Percentiles rank a stretch among this genome's conserved stretches.
These are phyloP conservation scores for Melanaphis sacchari DNA, from an alignment of 1,140 invertebrate species.

Conservation along the genomic window DNA sequence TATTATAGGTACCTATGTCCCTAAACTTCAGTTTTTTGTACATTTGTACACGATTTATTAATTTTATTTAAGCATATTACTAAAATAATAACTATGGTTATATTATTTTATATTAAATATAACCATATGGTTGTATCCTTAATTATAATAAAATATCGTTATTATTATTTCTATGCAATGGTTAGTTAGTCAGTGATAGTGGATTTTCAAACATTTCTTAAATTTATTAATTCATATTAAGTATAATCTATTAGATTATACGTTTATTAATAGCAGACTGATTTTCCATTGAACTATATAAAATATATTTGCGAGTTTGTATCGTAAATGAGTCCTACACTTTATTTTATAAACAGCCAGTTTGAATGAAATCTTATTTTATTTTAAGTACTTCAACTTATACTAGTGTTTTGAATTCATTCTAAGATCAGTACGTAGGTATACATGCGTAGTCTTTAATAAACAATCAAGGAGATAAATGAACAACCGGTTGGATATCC, in stretches of 20 bases:
- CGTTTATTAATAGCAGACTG: neutral
- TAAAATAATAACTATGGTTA: neutral
- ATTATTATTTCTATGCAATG: neutral
- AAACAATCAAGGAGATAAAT: neutral
- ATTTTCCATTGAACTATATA: neutral
- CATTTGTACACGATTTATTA: neutral
- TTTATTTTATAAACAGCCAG: neutral
- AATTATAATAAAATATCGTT: neutral
- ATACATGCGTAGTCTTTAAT: neutral
- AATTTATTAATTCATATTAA: neutral
- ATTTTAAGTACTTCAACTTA: neutral
- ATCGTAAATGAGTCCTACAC: neutral
- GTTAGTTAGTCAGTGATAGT: neutral
- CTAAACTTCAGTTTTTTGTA: too few species aligned
- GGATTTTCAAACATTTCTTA: neutral
- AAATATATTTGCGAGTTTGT: neutral
- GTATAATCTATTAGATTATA: neutral
- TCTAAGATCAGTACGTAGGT: neutral
- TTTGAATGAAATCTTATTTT: neutral
- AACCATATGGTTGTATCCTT: neutral
- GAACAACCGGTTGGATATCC: slow-evolving; percentile 23
- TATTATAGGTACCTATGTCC: too few species aligned
- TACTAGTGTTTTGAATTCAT: slow-evolving; percentile 13
- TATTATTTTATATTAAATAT: neutral
- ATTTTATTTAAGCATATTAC: neutral